These are phyloP conservation scores for Orycteropus afer DNA, from an alignment of 2,113 vertebrate genomes.

Conservation along the genomic window DNA sequence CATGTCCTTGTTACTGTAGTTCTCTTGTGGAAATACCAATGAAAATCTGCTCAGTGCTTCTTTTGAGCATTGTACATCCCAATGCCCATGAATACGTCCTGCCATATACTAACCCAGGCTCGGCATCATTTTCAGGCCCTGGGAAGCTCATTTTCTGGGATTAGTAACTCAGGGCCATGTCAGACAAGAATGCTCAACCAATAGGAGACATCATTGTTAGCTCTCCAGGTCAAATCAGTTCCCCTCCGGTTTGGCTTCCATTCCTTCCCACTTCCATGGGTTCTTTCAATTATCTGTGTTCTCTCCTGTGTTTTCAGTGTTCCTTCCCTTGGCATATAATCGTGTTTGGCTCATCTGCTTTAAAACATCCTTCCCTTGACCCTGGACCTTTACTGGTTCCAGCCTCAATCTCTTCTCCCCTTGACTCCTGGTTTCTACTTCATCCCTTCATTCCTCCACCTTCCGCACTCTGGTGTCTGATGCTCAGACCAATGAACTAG, in stretches of 20 bases:
- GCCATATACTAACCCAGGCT: fast-evolving
- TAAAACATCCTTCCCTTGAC: not conserved
- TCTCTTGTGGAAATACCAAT: not conserved
- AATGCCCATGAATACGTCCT: not conserved
- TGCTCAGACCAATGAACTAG: not conserved
- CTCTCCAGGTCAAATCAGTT: no score
- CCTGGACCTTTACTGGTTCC: not conserved
- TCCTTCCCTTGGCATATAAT: not conserved
- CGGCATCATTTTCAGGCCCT: not conserved
- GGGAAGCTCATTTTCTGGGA: not conserved
- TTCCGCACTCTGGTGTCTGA: not conserved
- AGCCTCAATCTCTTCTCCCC: not conserved
- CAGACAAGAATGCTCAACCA: no score
- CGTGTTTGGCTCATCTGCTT: not conserved
- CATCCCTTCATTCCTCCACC: not conserved
- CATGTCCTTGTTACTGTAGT: not conserved
- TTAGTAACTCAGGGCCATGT: not conserved
- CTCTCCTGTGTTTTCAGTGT: not conserved
- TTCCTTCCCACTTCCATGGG: not conserved
- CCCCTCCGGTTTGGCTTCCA: not conserved
- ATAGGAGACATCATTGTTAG: fast-evolving
- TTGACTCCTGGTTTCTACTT: not conserved
- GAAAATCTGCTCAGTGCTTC: not conserved
- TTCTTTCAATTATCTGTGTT: not conserved
- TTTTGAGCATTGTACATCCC: not conserved